Evolutionary conservation across 1,140 invertebrate genomes (phyloP).

Genomic region (Sycophila sp.): DNA sequence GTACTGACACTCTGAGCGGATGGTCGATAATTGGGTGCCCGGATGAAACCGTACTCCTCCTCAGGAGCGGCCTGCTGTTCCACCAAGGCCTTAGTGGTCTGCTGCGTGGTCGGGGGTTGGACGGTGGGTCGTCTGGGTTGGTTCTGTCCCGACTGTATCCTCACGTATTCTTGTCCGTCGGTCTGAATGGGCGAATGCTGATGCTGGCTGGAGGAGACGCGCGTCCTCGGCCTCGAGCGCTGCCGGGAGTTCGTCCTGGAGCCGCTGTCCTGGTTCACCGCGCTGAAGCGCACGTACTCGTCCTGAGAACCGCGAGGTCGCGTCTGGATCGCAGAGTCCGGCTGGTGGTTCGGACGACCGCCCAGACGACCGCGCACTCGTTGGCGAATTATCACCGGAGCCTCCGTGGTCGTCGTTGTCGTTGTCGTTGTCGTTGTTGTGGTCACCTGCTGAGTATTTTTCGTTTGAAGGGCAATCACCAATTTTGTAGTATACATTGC

Average conservation of each 20-base stretch:
- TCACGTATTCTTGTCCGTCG: slow-evolving; percentile 59
- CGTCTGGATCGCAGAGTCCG: slow-evolving; percentile 56
- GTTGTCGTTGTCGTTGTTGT: slow-evolving; percentile 39
- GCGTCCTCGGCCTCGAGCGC: slow-evolving; percentile 44
- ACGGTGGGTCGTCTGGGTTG: slow-evolving; percentile 6
- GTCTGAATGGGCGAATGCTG: slow-evolving; percentile 53
- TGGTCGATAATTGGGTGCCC: slow-evolving; percentile 53
- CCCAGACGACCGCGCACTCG: slow-evolving; percentile 52
- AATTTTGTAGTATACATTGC: too few species aligned
- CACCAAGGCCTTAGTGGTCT: slow-evolving; percentile 28
- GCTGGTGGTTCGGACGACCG: slow-evolving; percentile 43
- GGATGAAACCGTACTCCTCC: slow-evolving; percentile 57
- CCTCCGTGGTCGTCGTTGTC: slow-evolving; percentile 50
- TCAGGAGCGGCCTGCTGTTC: neutral
- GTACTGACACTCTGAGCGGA: too few species aligned
- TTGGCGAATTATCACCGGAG: slow-evolving; percentile 55
- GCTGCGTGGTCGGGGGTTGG: slow-evolving; percentile 28
- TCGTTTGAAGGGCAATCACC: neutral
- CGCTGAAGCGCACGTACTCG: slow-evolving; percentile 62
- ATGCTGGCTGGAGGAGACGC: slow-evolving; percentile 43
- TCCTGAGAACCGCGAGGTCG: slow-evolving; percentile 54
- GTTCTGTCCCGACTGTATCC: slow-evolving; percentile 49
- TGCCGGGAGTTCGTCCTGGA: slow-evolving; percentile 29
- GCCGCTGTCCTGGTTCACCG: slow-evolving; percentile 53
- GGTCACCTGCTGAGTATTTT: slow-evolving; percentile 25